Evolutionary conservation across 2,113 vertebrate genomes (phyloP), one percentile per base, ranked within the genome.

Genomic region (Spilogale gracilis): DNA sequence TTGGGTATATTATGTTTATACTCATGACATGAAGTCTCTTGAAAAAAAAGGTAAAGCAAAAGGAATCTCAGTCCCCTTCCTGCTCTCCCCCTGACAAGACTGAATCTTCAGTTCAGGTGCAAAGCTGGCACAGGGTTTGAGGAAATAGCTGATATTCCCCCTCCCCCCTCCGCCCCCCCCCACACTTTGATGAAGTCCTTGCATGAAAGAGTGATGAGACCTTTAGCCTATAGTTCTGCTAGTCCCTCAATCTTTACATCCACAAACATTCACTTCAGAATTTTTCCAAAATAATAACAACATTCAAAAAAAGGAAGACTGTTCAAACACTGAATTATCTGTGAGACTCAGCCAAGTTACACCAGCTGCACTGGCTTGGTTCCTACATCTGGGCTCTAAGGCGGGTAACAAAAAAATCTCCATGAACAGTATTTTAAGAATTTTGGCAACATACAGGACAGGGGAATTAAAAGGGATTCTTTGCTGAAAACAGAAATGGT

Each of bases 391-490:
- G 98, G 98, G 91, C 71, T 99, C 95, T 73, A 95, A 98, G 97
- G 91, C 76, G 96, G 97, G 97, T 97, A 98, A 98, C 61, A 97
- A 97, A 97, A 98, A 74, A 98, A 97, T 97, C 95, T 98, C 95
- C 94, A 97, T 98, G 94, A 97, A 91, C 98, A 97, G 98, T 98
- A 99, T 98, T 99, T 99, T 98, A 98, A 98, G 98, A 97, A 97
- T 97, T 96, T 97, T 98, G 98, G 98, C 98, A 98, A 91, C 82
- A 90, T 89, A 87, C 50, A 97, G 92, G 96, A 98, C 96, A 95
- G 96, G 95, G 76, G 89, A 97, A 97, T 97, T 97, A 97, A 96
- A 97, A 94, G 95, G 5, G 76, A 93, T 92, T 98, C 98, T 98
- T 98, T 98, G 91, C 91, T 98, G 96, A 98, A 98, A 98, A 98